These are phyloP conservation scores for Melanotaenia duboulayi DNA, from an alignment of 2,113 vertebrate species.

Conservation along the genomic window DNA sequence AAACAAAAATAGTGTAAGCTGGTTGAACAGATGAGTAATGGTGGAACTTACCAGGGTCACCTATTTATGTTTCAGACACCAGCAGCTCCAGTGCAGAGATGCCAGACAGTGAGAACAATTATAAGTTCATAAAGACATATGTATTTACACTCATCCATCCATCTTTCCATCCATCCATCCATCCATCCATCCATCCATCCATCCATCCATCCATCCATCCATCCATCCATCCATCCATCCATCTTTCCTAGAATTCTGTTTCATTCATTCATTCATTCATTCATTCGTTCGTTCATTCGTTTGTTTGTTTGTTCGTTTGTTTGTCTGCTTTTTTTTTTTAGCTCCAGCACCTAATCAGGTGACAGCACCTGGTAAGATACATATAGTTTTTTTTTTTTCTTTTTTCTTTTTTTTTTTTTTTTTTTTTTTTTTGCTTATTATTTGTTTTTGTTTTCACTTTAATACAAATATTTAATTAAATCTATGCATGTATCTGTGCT, in stretches of 20 bases:
- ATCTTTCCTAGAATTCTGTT: too few relatives aligned
- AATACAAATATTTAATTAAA: not conserved
- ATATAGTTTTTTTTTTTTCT: not conserved
- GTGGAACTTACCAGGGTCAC: not conserved
- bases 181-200: not conserved
- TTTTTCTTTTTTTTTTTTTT: not conserved
- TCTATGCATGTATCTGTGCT: not conserved
- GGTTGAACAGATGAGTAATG: not conserved
- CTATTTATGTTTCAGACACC: conserved; percentile 57
- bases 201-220: not conserved
- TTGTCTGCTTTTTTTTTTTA: conserved; percentile 20
- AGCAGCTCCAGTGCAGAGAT: conserved; percentile 77
- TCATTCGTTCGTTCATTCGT: not conserved
- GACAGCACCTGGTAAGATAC: conserved; percentile 61
- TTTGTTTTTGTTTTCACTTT: not conserved
- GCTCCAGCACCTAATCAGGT: conserved; percentile 64
- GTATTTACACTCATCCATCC: not conserved
- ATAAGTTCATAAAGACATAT: not conserved
- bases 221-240: not conserved
- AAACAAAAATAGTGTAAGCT: not conserved
- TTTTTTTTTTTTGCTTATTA: not conserved
- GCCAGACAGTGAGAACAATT: conserved; percentile 49
- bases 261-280: not conserved
- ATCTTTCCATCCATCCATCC: not conserved
- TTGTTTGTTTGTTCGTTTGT: not conserved